Evolutionary conservation across 2,888 invertebrate genomes (phyloP).

Genomic region (Megaustenia siamemsis): DNA sequence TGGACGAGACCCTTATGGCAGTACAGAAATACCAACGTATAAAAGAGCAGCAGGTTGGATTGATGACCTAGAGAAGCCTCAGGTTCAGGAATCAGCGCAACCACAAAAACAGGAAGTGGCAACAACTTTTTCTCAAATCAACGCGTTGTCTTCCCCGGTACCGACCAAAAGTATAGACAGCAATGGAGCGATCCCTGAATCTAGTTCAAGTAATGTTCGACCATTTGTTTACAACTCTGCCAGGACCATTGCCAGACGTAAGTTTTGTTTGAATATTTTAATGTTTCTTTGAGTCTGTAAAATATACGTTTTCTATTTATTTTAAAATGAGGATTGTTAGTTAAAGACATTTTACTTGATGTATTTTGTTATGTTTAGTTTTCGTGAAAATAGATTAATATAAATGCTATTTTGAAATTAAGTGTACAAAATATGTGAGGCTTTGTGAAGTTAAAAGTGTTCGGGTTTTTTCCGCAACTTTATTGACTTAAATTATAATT

Average conservation of each 20-base stretch:
- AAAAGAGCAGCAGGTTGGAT: conserved; percentile 44
- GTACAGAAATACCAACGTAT: conserved; percentile 44
- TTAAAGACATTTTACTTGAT: too few species aligned
- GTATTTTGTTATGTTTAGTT: too few species aligned
- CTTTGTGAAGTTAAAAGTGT: too few species aligned
- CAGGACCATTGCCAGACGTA: conserved; percentile 46
- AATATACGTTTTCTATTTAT: too few species aligned
- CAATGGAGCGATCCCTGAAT: not conserved
- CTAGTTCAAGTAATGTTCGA: conserved; percentile 24
- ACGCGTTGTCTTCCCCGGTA: not conserved
- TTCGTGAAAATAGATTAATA: too few species aligned
- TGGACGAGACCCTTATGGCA: conserved; percentile 34
- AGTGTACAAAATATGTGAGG: too few species aligned
- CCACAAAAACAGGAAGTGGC: not conserved
- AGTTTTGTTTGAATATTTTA: too few species aligned
- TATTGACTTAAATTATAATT: too few species aligned
- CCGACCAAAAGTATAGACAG: not conserved
- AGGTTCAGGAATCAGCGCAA: not conserved
- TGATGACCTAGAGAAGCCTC: conserved; percentile 38
- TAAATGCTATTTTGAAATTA: too few species aligned
- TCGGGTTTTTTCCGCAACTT: too few species aligned
- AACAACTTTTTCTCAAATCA: not conserved
- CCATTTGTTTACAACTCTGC: conserved; percentile 50
- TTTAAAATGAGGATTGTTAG: too few species aligned
- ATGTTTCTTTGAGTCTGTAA: too few species aligned